Conservation (phyloP, 2,888 invertebrate species). For the Tachina lurida region DNA sequence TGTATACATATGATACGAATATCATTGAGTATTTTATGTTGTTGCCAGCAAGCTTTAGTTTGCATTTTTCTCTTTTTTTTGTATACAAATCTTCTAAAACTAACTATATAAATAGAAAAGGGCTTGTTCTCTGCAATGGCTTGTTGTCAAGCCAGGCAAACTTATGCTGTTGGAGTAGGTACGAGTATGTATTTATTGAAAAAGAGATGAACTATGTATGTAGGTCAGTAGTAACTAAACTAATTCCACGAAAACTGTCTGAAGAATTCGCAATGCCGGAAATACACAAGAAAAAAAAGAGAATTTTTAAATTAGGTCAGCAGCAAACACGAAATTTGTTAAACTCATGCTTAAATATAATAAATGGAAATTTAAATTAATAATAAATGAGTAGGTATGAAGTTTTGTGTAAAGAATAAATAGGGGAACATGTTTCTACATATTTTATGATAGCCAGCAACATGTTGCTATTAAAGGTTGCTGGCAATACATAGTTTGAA, state of each 20-base stretch:
- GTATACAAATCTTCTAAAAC: not conserved
- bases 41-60: not conserved
- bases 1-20: not conserved
- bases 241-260: conserved; percentile 32
- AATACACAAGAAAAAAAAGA: not conserved
- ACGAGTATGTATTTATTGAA: not conserved
- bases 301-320: not conserved
- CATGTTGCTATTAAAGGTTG: not conserved
- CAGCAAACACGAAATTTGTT: not conserved
- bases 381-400: no score
- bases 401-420: no score
- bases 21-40: not conserved
- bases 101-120: not conserved
- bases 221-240: conserved; percentile 40
- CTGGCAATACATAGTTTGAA: no score
- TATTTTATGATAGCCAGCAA: not conserved
- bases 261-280: conserved; percentile 3
- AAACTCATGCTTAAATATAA: no score
- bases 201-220: conserved; percentile 3
- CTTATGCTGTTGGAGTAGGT: no score
- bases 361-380: no score
- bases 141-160: conserved; percentile 10
- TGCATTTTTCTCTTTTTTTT: not conserved
- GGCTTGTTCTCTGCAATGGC: not conserved
- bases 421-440: not conserved